phyloP scores from a whole-genome alignment of 2,797 vertebrate species.

The Spinus pinus region DNA sequence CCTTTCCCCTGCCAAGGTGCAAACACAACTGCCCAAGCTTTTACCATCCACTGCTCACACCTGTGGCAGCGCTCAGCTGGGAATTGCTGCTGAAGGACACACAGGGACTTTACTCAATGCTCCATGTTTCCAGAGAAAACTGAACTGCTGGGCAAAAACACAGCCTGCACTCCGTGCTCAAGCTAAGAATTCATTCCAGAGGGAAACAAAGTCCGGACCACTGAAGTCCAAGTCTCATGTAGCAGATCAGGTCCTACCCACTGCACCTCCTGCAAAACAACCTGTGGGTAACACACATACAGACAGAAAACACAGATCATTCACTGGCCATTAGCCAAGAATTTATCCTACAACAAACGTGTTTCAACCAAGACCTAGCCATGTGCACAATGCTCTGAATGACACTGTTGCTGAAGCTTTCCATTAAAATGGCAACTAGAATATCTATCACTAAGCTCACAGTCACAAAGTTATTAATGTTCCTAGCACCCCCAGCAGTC shows the following conservation, averaged over 20 bases:
- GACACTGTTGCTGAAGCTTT: background rate
- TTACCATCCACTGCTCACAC: too few species aligned
- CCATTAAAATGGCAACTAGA: background rate
- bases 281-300: background rate
- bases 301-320: accelerated
- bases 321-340: background rate
- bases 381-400: background rate
- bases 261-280: background rate
- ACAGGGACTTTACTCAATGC: background rate
- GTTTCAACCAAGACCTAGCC: background rate
- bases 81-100: background rate
- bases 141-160: background rate
- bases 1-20: background rate
- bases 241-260: background rate
- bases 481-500: background rate
- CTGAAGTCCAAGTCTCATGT: background rate
- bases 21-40: background rate
- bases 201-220: background rate
- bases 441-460: background rate
- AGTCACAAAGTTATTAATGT: background rate
- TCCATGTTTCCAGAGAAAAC: background rate
- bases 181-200: background rate
- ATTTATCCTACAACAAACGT: background rate
- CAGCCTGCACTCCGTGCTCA: background rate
- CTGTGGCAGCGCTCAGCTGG: background rate